phyloP scores from a whole-genome alignment of 2,888 invertebrate genomes.

The Lepeophtheirus nordmannii region DNA sequence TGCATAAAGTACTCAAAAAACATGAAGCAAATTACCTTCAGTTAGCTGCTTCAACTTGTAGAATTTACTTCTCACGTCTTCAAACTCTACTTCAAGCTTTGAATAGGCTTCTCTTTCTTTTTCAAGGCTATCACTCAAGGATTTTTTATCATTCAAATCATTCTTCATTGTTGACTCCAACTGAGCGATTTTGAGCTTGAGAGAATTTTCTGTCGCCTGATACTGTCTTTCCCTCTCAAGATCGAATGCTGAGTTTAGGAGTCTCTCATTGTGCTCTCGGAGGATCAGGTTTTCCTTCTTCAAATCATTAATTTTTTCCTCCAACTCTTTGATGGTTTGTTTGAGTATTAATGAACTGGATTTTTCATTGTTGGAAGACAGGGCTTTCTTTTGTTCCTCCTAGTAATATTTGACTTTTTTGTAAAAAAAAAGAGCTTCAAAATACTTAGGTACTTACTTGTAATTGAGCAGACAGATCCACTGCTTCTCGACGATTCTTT shows the following conservation, averaged over 20 bases:
- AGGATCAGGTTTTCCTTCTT: slow-evolving; percentile 25
- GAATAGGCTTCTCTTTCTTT: slow-evolving; percentile 7
- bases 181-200: slow-evolving; percentile 21
- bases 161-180: slow-evolving; percentile 22
- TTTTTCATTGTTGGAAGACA: background rate
- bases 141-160: slow-evolving; percentile 22
- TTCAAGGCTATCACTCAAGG: slow-evolving; percentile 9
- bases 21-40: slow-evolving; percentile 5
- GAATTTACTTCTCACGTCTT: slow-evolving; percentile 21
- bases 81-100: slow-evolving; percentile 18
- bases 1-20: too few relatives aligned
- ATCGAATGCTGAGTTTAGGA: slow-evolving; percentile 23
- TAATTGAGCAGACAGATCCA: background rate
- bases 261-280: slow-evolving; percentile 22
- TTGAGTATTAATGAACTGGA: background rate
- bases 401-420: background rate
- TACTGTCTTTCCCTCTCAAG: slow-evolving; percentile 22
- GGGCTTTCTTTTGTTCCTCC: slow-evolving; percentile 20
- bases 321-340: slow-evolving; percentile 13
- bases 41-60: slow-evolving; percentile 17
- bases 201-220: slow-evolving; percentile 20
- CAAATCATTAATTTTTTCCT: slow-evolving; percentile 21
- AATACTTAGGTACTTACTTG: background rate
- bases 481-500: background rate
- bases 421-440: background rate